Evolutionary conservation across 2,888 invertebrate genomes (phyloP).

Genomic region (Metalampra italica): DNA sequence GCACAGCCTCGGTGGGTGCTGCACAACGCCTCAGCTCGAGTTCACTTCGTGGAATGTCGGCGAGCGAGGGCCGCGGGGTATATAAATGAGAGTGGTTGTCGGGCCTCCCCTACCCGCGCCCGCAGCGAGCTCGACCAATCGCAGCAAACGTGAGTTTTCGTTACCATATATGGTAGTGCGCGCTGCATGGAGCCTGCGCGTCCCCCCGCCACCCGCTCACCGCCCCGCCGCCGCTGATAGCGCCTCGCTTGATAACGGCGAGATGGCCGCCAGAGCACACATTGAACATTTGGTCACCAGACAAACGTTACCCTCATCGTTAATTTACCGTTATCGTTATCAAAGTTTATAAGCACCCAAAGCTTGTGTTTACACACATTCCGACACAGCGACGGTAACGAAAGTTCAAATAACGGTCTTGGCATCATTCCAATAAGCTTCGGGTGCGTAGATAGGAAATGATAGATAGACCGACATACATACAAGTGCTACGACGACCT

Average conservation of each 20-base stretch:
- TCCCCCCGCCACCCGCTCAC: constrained; percentile 39
- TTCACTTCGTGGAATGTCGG: constrained; percentile 75
- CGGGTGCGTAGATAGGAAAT: constrained; percentile 1
- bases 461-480: constrained; percentile 4
- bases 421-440: constrained; percentile 37
- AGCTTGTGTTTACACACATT: no score
- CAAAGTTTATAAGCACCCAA: not conserved
- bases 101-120: constrained; percentile 75
- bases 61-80: constrained; percentile 70
- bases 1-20: constrained; percentile 73
- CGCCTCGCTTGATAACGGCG: constrained; percentile 59
- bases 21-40: constrained; percentile 72
- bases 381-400: not conserved
- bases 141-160: constrained; percentile 72
- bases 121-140: constrained; percentile 79
- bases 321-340: not conserved
- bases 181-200: constrained; percentile 80
- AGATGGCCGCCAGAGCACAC: constrained; percentile 39
- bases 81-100: constrained; percentile 77
- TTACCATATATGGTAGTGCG: constrained; percentile 71
- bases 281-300: constrained; percentile 24
- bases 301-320: constrained; percentile 13
- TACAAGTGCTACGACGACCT: no score
- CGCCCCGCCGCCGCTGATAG: constrained; percentile 41
- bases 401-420: constrained; percentile 27